Evolutionary conservation across 35 echinoderm and acorn worm species (phyloP), one percentile per base, ranked within the genome.

Genomic region (Acanthaster planci): DNA sequence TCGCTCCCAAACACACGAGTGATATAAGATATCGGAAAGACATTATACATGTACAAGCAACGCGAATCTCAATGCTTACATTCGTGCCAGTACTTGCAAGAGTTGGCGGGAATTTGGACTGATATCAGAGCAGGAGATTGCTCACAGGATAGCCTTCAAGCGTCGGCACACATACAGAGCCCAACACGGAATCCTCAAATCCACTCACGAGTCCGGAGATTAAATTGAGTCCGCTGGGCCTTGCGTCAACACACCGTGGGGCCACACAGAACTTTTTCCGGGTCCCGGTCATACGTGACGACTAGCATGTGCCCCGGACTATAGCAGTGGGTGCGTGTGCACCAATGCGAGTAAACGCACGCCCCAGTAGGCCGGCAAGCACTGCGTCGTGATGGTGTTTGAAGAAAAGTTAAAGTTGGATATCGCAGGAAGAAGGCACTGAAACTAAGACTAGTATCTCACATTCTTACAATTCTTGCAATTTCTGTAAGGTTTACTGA

Each of bases 151-250:
- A 72, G 9, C 64, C 64, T 72, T 16, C 26, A 10, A 72, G 64
- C 64, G 64, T 72, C 64, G 23, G 15, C 34, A 72, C n/a, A 72
- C 34, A 72, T 10, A 72, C 18, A 72, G 14, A 47, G 12, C 4
- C 4, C 42, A 47, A 4, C 4, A 47, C 42, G 23, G 34, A 59
- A 26, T 72, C 64, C 64, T 26, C 64, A 4, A 47, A 72, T 72
- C 19, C 64, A 72, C 64, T 72, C 34, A 26, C 64, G 26, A 30
- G 64, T 72, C 64, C 64, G 64, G 34, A 72, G 64, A 72, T 72
- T 72, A 72, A 72, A 72, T 72, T 72, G 64, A 72, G 64, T 19
- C 64, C 64, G 30, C 21, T 26, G 64, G 64, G 64, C 34, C 64
- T 72, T 72, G 64, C 64, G 64, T 72, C 19, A 72, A 72, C 64